Evolutionary conservation across 1,140 invertebrate genomes (phyloP).

Genomic region (Meteorus sp.): DNA sequence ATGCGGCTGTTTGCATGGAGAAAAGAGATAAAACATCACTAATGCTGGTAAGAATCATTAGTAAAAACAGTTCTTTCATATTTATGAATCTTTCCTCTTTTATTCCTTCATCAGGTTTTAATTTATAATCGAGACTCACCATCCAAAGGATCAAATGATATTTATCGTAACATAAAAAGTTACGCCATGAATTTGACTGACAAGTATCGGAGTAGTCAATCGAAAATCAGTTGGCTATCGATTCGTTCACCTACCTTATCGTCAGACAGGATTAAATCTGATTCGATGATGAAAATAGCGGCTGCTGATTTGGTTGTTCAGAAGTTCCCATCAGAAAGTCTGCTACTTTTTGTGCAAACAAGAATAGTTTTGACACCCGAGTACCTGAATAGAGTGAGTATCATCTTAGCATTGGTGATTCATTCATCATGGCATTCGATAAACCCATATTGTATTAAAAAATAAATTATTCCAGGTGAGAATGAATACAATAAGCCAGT

Average conservation of each 20-base stretch:
- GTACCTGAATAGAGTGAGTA: slow-evolving; percentile 77
- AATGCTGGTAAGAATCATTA: slow-evolving; percentile 62
- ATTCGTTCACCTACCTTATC: slow-evolving; percentile 64
- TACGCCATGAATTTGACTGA: slow-evolving; percentile 65
- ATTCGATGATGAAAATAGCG: slow-evolving; percentile 64
- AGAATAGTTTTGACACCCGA: slow-evolving; percentile 73
- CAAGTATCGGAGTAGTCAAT: slow-evolving; percentile 70
- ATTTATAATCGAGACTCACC: slow-evolving; percentile 63
- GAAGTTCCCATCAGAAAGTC: slow-evolving; percentile 71
- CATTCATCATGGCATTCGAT: too few relatives aligned
- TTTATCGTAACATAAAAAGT: slow-evolving; percentile 68
- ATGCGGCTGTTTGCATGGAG: slow-evolving; percentile 72
- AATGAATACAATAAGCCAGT: slow-evolving; percentile 82
- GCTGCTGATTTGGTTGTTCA: slow-evolving; percentile 71
- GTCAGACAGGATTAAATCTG: slow-evolving; percentile 42
- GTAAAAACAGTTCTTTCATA: slow-evolving; percentile 3
- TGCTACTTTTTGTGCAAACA: slow-evolving; percentile 68
- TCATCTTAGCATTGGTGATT: slow-evolving; percentile 19
- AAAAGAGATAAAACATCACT: slow-evolving; percentile 77
- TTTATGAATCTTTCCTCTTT: slow-evolving; percentile 27
- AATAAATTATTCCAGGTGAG: slow-evolving; percentile 67
- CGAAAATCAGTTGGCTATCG: slow-evolving; percentile 72
- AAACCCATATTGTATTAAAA: too few relatives aligned
- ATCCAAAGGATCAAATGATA: slow-evolving; percentile 69
- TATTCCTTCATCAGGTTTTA: slow-evolving; percentile 63